phyloP scores from a whole-genome alignment of 2,113 vertebrate genomes.

The Prunella himalayana region DNA sequence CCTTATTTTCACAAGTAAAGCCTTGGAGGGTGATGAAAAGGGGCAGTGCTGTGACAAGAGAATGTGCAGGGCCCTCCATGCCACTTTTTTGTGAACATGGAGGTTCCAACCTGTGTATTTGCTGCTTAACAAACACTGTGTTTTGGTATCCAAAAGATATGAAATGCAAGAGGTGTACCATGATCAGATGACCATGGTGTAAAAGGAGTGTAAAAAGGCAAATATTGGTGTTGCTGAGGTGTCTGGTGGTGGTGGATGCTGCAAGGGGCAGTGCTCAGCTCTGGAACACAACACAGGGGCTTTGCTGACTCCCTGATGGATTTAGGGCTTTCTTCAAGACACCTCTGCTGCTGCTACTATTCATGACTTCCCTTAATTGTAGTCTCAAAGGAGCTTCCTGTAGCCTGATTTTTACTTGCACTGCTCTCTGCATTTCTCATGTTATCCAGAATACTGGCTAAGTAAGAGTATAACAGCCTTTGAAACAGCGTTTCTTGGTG shows the following conservation, averaged over 20 bases:
- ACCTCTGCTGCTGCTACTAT: neutral
- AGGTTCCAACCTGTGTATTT: neutral
- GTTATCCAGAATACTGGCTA: neutral
- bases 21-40: neutral
- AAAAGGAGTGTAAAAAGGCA: neutral
- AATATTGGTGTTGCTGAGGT: neutral
- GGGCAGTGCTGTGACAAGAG: neutral
- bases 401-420: neutral
- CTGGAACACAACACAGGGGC: neutral
- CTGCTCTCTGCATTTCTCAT: neutral
- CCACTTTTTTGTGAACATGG: no score
- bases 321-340: neutral
- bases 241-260: rapidly evolving
- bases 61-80: rapidly evolving
- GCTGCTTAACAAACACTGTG: rapidly evolving
- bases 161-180: neutral
- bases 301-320: neutral
- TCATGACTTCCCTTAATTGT: neutral
- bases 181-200: neutral
- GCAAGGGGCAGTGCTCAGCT: no score
- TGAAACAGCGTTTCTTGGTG: neutral
- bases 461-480: neutral
- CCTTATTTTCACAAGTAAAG: neutral
- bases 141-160: neutral
- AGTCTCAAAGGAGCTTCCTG: neutral